These are phyloP conservation scores for Phoxinus dragarum DNA, from an alignment of 2,797 vertebrate genomes.

Conservation along the genomic window DNA sequence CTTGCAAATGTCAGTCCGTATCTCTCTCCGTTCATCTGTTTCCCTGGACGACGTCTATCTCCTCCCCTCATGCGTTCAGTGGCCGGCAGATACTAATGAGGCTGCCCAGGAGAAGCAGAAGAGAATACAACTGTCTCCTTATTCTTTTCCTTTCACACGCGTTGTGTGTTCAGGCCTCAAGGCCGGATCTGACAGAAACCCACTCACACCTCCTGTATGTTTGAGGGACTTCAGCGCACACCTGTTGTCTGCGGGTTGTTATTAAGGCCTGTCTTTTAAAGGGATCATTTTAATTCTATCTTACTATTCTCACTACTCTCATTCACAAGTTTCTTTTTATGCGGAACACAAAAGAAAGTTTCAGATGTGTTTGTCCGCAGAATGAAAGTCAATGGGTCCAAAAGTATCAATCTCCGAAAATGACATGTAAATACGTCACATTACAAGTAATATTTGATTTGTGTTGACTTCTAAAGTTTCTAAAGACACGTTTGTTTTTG, in stretches of 20 bases:
- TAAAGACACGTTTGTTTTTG: slow-evolving; percentile 3
- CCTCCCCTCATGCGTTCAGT: slow-evolving; percentile 30
- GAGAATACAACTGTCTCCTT: slow-evolving; percentile 40
- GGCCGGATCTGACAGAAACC: slow-evolving; percentile 38
- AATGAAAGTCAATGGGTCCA: background rate
- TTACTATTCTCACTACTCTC: background rate
- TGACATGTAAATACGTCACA: background rate
- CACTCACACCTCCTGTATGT: background rate
- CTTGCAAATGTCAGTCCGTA: slow-evolving; percentile 41
- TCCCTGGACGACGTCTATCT: slow-evolving; percentile 36
- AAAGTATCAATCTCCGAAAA: background rate
- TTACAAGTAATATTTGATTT: background rate
- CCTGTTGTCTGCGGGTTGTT: background rate
- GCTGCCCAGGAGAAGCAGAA: slow-evolving; percentile 48
- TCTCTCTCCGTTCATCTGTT: slow-evolving; percentile 43
- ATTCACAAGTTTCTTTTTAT: background rate
- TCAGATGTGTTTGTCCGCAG: background rate
- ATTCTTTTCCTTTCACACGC: slow-evolving; percentile 33
- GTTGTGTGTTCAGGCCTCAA: slow-evolving; percentile 41
- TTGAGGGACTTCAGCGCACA: background rate
- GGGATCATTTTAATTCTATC: too few species aligned
- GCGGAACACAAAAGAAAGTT: too few species aligned
- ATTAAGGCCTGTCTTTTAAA: background rate
- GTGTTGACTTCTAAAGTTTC: background rate
- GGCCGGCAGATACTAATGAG: slow-evolving; percentile 56